These are phyloP conservation scores for Brachyptera risi DNA, from an alignment of 2,888 invertebrate genomes.

Conservation along the genomic window DNA sequence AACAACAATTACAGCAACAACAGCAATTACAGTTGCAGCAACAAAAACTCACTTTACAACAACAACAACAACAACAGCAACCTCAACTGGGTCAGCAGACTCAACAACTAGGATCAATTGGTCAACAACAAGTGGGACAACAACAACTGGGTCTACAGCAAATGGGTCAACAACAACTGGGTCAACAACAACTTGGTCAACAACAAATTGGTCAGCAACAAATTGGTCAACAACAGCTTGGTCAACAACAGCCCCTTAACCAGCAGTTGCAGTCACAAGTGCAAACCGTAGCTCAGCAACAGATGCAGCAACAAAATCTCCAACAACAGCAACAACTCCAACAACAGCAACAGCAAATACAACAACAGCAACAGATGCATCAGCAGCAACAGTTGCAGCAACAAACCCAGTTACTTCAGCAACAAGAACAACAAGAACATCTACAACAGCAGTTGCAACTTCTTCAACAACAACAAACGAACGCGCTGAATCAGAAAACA, in stretches of 20 bases:
- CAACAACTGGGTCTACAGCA: slow-evolving; percentile 13
- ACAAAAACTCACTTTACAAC: slow-evolving; percentile 15
- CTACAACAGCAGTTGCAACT: slow-evolving; percentile 28
- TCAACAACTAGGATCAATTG: slow-evolving; percentile 30
- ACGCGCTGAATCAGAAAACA: slow-evolving; percentile 17
- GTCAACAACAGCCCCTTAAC: slow-evolving; percentile 31
- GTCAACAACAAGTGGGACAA: slow-evolving; percentile 44
- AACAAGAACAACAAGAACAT: slow-evolving; percentile 26
- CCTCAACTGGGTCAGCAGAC: slow-evolving; percentile 31
- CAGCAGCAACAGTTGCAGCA: slow-evolving; percentile 11
- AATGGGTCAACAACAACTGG: slow-evolving; percentile 9
- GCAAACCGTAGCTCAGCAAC: slow-evolving; percentile 41
- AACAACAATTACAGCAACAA: slow-evolving; percentile 14
- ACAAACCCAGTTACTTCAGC: not conserved
- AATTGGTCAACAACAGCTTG: slow-evolving; percentile 35
- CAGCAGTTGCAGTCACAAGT: slow-evolving; percentile 52
- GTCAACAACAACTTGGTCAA: slow-evolving; percentile 23
- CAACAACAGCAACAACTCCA: slow-evolving; percentile 25
- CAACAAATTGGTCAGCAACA: slow-evolving; percentile 39
- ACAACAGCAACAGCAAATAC: slow-evolving; percentile 24
- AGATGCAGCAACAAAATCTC: slow-evolving; percentile 49
- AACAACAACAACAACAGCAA: slow-evolving; percentile 20
- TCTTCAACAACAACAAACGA: slow-evolving; percentile 31
- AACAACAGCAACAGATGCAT: slow-evolving; percentile 20
- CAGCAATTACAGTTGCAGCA: slow-evolving; percentile 14